Evolutionary conservation across 2,113 vertebrate species (phyloP).

Genomic region (Oncorhynchus kisutch): DNA sequence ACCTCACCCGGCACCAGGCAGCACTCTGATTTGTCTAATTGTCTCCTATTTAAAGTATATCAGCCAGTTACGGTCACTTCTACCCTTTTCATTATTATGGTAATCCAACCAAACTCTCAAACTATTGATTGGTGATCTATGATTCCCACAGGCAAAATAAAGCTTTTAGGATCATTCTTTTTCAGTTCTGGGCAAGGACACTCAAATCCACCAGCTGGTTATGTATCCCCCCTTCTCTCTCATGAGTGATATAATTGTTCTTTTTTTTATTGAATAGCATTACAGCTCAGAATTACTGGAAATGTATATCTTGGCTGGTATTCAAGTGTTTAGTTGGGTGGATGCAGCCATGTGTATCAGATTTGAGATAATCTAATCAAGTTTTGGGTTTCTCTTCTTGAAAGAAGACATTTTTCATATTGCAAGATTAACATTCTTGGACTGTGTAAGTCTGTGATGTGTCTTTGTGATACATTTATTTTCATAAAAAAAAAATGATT

Average conservation of each 20-base stretch:
- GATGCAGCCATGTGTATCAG: conserved; percentile 27
- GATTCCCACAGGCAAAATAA: conserved; percentile 34
- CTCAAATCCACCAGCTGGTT: conserved; percentile 32
- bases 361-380: conserved; percentile 24
- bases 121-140: conserved; percentile 42
- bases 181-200: conserved; percentile 55
- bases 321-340: conserved; percentile 32
- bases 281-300: conserved; percentile 50
- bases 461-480: neutral
- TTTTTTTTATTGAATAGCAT: conserved; percentile 28
- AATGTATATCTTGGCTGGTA: conserved; percentile 40
- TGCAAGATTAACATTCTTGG: neutral
- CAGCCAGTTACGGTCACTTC: too few relatives aligned
- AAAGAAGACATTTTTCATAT: neutral
- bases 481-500: neutral
- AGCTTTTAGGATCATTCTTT: conserved; percentile 63
- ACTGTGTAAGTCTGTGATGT: neutral
- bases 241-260: conserved; percentile 36
- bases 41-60: too few relatives aligned
- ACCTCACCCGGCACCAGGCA: neutral
- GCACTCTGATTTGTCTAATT: conserved; percentile 21
- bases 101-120: conserved; percentile 44
- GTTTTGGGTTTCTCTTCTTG: neutral
- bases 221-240: conserved; percentile 21
- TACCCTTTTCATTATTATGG: conserved; percentile 21